Percentiles rank a stretch among this genome's conserved stretches.
Conservation (phyloP, 2,888 invertebrate genomes). For the Keiferia lycopersicella region DNA sequence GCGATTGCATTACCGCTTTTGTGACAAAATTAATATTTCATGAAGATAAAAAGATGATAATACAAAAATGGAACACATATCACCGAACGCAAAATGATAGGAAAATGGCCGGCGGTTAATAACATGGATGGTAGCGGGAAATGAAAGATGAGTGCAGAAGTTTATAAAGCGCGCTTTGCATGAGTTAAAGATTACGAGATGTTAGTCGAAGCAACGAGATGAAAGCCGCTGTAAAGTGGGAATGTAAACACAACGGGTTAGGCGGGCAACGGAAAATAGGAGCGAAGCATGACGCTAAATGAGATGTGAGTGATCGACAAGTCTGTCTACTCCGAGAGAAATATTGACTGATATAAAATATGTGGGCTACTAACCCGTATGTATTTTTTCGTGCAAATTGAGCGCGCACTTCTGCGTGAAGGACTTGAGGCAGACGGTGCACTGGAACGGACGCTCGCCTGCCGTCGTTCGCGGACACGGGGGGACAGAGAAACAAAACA, state of each 20-base stretch:
- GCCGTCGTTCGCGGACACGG: slow-evolving; percentile 48
- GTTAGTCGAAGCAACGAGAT: slow-evolving; percentile 78
- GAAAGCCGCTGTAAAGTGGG: slow-evolving; percentile 67
- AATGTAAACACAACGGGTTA: slow-evolving; percentile 70
- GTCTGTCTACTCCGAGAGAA: slow-evolving; percentile 64
- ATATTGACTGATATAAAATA: slow-evolving; percentile 69
- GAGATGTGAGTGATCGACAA: slow-evolving; percentile 62
- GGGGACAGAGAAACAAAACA: slow-evolving; percentile 81
- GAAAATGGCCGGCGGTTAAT: slow-evolving; percentile 58
- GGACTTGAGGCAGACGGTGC: slow-evolving; percentile 83
- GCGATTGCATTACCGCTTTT: slow-evolving; percentile 82
- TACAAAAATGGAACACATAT: slow-evolving; percentile 62
- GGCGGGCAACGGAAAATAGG: slow-evolving; percentile 77
- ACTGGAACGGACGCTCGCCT: slow-evolving; percentile 83
- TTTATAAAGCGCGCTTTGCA: slow-evolving; percentile 66
- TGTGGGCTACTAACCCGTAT: slow-evolving; percentile 83
- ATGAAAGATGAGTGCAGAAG: slow-evolving; percentile 68
- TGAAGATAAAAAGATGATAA: slow-evolving; percentile 71
- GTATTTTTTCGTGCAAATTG: slow-evolving; percentile 83
- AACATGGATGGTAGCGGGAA: slow-evolving; percentile 54
- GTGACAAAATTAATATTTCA: slow-evolving; percentile 77
- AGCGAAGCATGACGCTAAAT: slow-evolving; percentile 77
- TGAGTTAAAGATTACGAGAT: slow-evolving; percentile 66
- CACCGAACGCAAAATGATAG: slow-evolving; percentile 59
- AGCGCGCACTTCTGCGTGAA: slow-evolving; percentile 84